phyloP scores from a whole-genome alignment of 2,113 vertebrate species.

The Sus scrofa region DNA sequence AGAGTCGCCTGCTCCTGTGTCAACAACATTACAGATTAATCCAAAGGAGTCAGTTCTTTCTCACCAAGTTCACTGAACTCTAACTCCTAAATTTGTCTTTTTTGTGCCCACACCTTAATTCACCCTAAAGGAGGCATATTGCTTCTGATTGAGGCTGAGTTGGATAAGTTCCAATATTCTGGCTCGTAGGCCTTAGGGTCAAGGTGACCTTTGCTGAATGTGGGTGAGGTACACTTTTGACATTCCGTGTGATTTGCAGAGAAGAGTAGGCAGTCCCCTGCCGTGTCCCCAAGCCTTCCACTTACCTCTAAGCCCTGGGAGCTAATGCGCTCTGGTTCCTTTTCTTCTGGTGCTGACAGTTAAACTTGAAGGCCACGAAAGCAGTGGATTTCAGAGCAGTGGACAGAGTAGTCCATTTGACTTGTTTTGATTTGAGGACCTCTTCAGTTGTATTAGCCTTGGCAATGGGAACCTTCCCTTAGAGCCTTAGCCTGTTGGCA shows the following conservation, averaged over 20 bases:
- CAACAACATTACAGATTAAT: background rate
- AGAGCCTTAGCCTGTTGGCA: background rate
- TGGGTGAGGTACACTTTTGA: background rate
- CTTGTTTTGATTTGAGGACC: background rate
- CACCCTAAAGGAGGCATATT: background rate
- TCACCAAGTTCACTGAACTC: background rate
- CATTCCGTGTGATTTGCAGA: background rate
- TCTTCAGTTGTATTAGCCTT: background rate
- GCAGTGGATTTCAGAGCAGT: background rate
- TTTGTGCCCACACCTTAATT: background rate
- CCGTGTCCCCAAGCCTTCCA: background rate
- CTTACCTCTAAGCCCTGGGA: background rate
- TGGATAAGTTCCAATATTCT: background rate
- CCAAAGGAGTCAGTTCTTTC: background rate
- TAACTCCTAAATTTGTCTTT: background rate
- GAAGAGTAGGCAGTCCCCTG: background rate
- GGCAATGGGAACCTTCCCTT: background rate
- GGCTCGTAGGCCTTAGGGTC: background rate
- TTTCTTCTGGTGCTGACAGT: background rate
- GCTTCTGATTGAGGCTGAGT: background rate
- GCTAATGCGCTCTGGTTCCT: background rate
- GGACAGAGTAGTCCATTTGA: background rate
- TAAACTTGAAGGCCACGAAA: background rate
- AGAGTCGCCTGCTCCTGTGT: too few species aligned
- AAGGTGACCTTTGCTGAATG: background rate